Base-by-base conservation (phyloP, 2,113 vertebrate genomes). In the Lontra canadensis region DNA sequence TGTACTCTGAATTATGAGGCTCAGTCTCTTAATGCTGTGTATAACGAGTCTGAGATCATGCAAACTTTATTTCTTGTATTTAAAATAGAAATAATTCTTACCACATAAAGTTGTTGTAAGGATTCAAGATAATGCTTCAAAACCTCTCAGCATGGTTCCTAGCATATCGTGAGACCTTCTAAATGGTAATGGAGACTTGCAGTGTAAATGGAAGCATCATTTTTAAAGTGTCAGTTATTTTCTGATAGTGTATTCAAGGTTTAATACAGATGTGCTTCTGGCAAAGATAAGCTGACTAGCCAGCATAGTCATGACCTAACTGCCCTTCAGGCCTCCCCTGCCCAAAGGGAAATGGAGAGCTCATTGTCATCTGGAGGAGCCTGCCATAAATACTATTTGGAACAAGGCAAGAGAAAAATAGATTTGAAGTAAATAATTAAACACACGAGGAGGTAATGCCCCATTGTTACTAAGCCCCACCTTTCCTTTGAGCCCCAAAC, bases 51-150 rank as follows among this genome's bases (percentile, higher is more conserved):
- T 84, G 61, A 88, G n/a, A n/a, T 96, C 76, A 52, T 55, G 3
- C 4, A 90, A 88, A 67, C 26, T 71, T 85, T 31, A 94, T 61
- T 92, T 96, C 52, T 95, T 52, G 44, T 65, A 57, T 94, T 83
- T 81, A 95, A 91, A 90, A 55, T n/a, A 12, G 78, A 82, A 69
- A 42, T 90, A 78, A 87, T 84, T 95, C 82, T 93, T 76, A 88
- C 63, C 29, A 93, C 4, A 61, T 83, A 84, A 79, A 6, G 49
- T 76, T 87, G 13, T 74, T 88, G 34, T 81, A 78, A 96, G 61
- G 47, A 93, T 91, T 91, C 88, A 39, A 95, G 49, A 90, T 94
- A 93, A 67, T 82, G 36, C 20, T 88, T 90, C 71, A 71, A 97
- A 96, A 79, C 29, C 49, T 96, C 69, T 88, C 59, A 81, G 71